phyloP scores from a whole-genome alignment of 2,888 invertebrate genomes.

The Apodemia mormo region DNA sequence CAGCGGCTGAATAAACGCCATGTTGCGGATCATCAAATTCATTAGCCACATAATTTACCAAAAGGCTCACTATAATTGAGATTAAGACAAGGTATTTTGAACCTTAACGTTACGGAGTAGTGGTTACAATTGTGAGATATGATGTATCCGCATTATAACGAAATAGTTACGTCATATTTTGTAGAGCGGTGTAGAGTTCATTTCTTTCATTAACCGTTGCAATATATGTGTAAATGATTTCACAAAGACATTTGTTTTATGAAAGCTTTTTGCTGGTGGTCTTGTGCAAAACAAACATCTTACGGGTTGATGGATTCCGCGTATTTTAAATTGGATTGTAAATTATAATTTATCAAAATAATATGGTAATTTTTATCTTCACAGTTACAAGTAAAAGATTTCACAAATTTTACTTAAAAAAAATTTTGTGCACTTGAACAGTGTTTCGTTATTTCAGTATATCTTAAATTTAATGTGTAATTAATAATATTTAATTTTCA shows the following conservation, averaged over 20 bases:
- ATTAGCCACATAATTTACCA: conserved; percentile 33
- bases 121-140: not conserved
- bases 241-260: conserved; percentile 19
- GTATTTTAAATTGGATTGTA: too few relatives aligned
- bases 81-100: conserved; percentile 9
- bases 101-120: conserved; percentile 12
- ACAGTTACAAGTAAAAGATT: too few relatives aligned
- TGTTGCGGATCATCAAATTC: conserved; percentile 26
- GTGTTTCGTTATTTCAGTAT: too few relatives aligned
- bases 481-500: too few relatives aligned
- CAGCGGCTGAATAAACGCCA: conserved; percentile 12
- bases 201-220: conserved; percentile 23
- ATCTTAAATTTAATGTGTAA: too few relatives aligned
- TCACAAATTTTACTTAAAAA: too few relatives aligned
- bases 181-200: conserved; percentile 17
- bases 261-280: conserved; percentile 5
- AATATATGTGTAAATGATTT: conserved; percentile 23
- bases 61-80: conserved; percentile 23
- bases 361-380: too few relatives aligned
- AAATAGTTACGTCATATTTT: conserved; percentile 19
- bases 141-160: conserved; percentile 13
- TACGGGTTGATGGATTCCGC: not conserved
- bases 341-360: too few relatives aligned
- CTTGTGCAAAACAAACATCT: not conserved
- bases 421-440: too few relatives aligned